Evolutionary conservation across 2,888 invertebrate genomes (phyloP).

Genomic region (Lepidocyrtinus sp.): DNA sequence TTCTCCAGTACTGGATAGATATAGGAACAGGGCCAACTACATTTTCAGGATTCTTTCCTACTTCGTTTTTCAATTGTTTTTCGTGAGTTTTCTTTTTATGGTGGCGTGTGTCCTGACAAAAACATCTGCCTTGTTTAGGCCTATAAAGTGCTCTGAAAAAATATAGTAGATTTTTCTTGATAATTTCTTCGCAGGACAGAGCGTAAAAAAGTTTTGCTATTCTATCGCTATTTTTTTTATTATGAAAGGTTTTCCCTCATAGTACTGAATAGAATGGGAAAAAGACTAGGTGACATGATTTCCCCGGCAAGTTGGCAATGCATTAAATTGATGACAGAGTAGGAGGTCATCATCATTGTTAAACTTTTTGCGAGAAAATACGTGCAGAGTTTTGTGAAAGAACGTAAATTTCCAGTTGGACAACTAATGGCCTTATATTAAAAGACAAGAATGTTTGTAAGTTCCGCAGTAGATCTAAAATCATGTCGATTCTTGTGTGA

Average conservation of each 20-base stretch:
- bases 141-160: not conserved
- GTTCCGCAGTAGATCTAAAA: conserved; percentile 12
- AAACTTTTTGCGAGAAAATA: conserved; percentile 43
- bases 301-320: conserved; percentile 55
- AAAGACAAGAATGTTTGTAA: conserved; percentile 20
- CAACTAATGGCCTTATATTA: conserved; percentile 16
- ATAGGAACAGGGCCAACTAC: not conserved
- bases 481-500: conserved; percentile 15
- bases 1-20: conserved; percentile 12
- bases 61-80: not conserved
- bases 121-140: conserved; percentile 42
- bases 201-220: not conserved
- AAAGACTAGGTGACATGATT: conserved; percentile 52
- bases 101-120: conserved; percentile 28
- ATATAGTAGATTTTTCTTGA: conserved; percentile 7
- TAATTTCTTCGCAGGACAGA: conserved; percentile 20
- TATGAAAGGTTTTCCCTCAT: not conserved
- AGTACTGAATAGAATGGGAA: not conserved
- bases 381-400: conserved; percentile 39
- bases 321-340: conserved; percentile 59
- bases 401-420: conserved; percentile 7
- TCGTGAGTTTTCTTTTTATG: not conserved
- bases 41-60: not conserved
- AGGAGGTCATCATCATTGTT: conserved; percentile 61
- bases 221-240: conserved; percentile 3